Evolutionary conservation across 2,888 invertebrate species (phyloP).

Genomic region (Scaptomyza cyrtandrae): DNA sequence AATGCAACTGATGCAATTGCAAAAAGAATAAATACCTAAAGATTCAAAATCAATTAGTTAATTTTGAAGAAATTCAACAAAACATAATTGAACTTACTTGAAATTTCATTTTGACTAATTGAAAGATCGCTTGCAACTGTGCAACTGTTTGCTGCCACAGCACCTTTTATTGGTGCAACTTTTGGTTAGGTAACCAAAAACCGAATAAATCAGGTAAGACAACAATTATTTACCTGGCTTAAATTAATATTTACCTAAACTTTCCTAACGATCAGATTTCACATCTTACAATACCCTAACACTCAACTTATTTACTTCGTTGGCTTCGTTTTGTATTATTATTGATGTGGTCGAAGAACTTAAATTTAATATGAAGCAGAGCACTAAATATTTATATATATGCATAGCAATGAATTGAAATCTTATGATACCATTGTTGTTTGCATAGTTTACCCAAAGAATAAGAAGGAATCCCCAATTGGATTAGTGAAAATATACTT

Average conservation of each 20-base stretch:
- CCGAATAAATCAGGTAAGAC: constrained; percentile 8
- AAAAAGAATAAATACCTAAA: background rate
- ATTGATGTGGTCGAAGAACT: background rate
- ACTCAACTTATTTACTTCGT: background rate
- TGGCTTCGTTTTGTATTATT: background rate
- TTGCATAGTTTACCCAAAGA: constrained; percentile 17
- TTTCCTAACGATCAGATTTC: too few species aligned
- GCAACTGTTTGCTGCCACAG: background rate
- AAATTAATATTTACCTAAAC: background rate
- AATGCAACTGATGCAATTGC: constrained; percentile 7
- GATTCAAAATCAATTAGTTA: background rate
- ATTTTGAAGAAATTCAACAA: background rate
- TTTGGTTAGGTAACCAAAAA: background rate
- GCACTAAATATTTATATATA: background rate
- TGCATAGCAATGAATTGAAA: constrained; percentile 34
- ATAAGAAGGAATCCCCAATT: constrained; percentile 21
- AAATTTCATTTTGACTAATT: constrained; percentile 42
- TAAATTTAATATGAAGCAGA: background rate
- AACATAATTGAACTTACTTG: constrained; percentile 22
- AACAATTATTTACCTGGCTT: background rate
- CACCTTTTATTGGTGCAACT: constrained; percentile 45
- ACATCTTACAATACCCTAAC: background rate
- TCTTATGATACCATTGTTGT: constrained; percentile 15
- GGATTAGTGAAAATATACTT: constrained; percentile 47
- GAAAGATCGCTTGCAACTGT: constrained; percentile 27